A percentile compares a stretch with the other conserved stretches of the same genome.
These are phyloP conservation scores for Ptilonorhynchus violaceus DNA, from an alignment of 2,113 vertebrate species.

Conservation along the genomic window DNA sequence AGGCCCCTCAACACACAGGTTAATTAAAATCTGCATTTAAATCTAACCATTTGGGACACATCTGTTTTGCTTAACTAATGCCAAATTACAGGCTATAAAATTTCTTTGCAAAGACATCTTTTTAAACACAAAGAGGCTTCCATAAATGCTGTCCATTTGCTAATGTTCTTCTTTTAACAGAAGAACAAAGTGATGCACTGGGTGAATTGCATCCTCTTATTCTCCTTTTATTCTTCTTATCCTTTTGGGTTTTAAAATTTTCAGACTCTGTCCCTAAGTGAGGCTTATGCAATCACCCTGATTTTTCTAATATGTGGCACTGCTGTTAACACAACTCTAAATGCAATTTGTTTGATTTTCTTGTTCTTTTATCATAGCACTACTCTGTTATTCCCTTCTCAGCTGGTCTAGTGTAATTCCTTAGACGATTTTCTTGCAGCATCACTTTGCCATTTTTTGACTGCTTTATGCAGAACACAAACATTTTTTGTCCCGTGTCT, in stretches of 20 bases:
- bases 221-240: background rate
- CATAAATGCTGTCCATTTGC: background rate
- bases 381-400: background rate
- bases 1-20: background rate
- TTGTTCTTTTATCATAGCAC: background rate
- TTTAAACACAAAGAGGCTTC: background rate
- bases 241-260: background rate
- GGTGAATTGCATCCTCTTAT: background rate
- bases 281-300: background rate
- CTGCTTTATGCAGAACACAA: background rate
- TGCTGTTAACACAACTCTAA: background rate
- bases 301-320: background rate
- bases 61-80: background rate
- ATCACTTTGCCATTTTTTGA: background rate
- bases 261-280: background rate
- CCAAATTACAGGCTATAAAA: background rate
- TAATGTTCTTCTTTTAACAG: background rate
- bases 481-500: rapidly evolving
- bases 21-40: background rate
- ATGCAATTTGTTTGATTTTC: background rate
- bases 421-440: background rate
- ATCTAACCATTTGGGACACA: background rate
- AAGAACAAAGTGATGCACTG: background rate
- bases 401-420: background rate
- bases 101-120: background rate